These are phyloP conservation scores for Coreoperca whiteheadi DNA, from an alignment of 2,113 vertebrate species.

Conservation along the genomic window DNA sequence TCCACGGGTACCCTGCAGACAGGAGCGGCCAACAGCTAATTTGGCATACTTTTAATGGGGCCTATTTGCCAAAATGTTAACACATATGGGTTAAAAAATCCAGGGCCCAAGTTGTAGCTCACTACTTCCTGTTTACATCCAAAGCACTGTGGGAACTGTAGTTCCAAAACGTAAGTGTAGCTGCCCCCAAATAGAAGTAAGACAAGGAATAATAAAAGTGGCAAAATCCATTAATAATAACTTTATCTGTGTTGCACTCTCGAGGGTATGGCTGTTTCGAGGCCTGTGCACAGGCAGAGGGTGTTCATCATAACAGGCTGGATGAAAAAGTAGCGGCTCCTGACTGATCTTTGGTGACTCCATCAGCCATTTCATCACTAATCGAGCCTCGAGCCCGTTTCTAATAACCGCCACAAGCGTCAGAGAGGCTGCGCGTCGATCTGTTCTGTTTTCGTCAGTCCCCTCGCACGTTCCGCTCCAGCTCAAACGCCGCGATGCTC, in stretches of 20 bases:
- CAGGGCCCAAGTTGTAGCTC: not conserved
- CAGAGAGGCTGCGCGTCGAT: not conserved
- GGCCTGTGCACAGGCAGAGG: not conserved
- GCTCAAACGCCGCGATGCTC: constrained; percentile 19
- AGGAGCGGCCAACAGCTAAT: not conserved
- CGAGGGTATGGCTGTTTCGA: not conserved
- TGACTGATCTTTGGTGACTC: not conserved
- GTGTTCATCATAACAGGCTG: not conserved
- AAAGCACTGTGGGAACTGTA: not conserved
- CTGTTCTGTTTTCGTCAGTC: not conserved
- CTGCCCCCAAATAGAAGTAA: too few relatives aligned
- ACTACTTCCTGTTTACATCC: not conserved
- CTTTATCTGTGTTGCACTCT: too few relatives aligned
- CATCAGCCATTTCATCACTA: not conserved
- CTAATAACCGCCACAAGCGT: not conserved
- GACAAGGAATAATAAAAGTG: too few relatives aligned
- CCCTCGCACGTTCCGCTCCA: not conserved
- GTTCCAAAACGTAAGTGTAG: not conserved
- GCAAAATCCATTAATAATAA: too few relatives aligned
- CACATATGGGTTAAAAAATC: too few relatives aligned
- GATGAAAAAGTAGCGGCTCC: too few relatives aligned
- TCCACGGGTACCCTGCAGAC: not conserved
- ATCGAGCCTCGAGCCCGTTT: not conserved
- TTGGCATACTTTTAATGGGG: too few relatives aligned
- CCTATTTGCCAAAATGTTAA: not conserved